phyloP scores from a whole-genome alignment of 1,140 invertebrate species.

The Dinothrombium tinctorium region DNA sequence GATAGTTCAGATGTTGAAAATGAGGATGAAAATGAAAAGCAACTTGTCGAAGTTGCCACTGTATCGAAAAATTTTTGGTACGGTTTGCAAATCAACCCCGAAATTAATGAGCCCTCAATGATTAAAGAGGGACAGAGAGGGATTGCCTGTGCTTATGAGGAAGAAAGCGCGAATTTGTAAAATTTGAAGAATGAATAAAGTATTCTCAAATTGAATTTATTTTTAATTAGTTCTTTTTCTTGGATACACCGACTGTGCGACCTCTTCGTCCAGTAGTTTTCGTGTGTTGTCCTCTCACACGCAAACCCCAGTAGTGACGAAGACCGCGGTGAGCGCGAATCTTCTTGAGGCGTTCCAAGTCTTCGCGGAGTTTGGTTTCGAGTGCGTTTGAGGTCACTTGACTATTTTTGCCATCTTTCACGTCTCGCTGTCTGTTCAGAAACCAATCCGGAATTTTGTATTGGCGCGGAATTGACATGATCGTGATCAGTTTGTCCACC shows the following conservation, averaged over 20 bases:
- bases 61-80: neutral
- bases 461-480: constrained; percentile 88
- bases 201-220: too few relatives aligned
- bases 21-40: neutral
- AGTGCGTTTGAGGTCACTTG: constrained; percentile 78
- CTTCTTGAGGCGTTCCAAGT: constrained; percentile 87
- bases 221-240: constrained; percentile 62
- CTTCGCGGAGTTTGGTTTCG: constrained; percentile 94
- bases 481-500: constrained; percentile 92
- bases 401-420: constrained; percentile 91
- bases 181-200: too few relatives aligned
- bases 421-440: constrained; percentile 96
- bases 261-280: constrained; percentile 94
- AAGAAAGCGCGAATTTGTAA: too few relatives aligned
- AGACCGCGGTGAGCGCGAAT: constrained; percentile 70
- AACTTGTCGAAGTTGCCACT: neutral
- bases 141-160: neutral
- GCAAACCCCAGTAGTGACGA: constrained; percentile 89
- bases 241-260: constrained; percentile 95
- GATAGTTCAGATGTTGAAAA: neutral
- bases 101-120: neutral
- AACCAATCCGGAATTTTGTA: constrained; percentile 99
- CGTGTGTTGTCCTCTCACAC: constrained; percentile 93
- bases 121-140: neutral
- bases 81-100: neutral